Evolutionary conservation across 2,888 invertebrate species (phyloP), one percentile per base, ranked within the genome.

Genomic region (Spialia ferax): DNA sequence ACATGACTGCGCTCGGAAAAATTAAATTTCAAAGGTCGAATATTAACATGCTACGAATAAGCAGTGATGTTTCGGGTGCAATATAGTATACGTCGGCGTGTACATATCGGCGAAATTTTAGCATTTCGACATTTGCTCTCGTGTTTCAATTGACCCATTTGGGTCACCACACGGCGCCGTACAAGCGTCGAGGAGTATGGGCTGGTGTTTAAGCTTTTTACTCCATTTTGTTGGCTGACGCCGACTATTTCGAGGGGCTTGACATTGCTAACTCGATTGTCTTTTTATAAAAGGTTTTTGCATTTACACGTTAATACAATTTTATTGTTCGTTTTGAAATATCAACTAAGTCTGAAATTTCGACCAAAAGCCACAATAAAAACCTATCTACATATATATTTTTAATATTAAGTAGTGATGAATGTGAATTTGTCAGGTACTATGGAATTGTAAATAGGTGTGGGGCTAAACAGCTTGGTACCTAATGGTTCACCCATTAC

Each of bases 121-220:
- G 77, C 68, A 75, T 74, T 79, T 78, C 79, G 85, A 86, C 88
- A 88, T 88, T 87, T 87, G 83, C 82, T 78, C 78, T 81, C 77
- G 77, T 76, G 79, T 79, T 81, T 79, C 79, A 80, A 84, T 82
- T 86, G 87, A 86, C 85, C 85, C 85, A 82, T 84, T 82, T 81
- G 78, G 74, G 73, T 73, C 73, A 75, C 76, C 70, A 73, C 75
- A 71, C 65, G 68, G 66, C 66, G 70, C 68, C 69, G 63, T 63
- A 48, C 67, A 70, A 64, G 57, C 57, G 23, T 15, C 45, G 48
- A 65, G 38, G 64, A 65, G 57, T 50, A 56, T 38, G 50, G 48
- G 50, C 35, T 50, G 50, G 57, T 65, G 18, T 65, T 48, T 57
- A 65, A 18, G 50, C 64, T 59, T 65, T 64, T 65, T 50, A 38